Conservation (phyloP, 2,113 vertebrate genomes). For the Eptatretus burgeri region DNA sequence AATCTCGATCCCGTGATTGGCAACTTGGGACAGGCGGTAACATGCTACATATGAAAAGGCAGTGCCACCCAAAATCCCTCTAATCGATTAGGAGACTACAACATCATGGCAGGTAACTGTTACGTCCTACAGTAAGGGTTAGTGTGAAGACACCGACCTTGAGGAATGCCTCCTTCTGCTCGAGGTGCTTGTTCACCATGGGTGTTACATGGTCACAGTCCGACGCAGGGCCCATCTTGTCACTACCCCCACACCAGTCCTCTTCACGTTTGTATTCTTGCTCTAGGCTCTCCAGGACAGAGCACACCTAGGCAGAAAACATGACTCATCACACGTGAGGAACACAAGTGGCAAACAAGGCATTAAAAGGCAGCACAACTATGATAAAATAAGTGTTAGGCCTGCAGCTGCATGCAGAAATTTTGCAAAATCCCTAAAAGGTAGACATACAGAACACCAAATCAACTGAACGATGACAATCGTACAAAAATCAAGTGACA, state of each 20-base stretch:
- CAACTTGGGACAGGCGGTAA: no score
- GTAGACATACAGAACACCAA: no score
- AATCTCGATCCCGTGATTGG: no score
- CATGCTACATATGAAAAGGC: no score
- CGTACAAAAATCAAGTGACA: no score
- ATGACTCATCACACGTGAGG: neutral
- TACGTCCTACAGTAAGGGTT: neutral
- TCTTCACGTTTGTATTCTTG: conserved; percentile 94
- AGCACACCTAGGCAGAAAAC: conserved; percentile 38
- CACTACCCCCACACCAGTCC: conserved; percentile 89
- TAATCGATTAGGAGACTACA: no score
- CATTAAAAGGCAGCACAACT: neutral
- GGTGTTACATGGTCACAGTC: conserved; percentile 81
- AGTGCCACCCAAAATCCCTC: no score
- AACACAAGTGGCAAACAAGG: neutral
- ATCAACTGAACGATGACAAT: no score
- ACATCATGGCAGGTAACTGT: neutral
- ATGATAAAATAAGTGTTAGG: neutral
- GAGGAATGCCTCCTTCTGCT: conserved; percentile 87
- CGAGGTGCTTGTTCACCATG: conserved; percentile 94
- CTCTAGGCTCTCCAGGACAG: conserved; percentile 78
- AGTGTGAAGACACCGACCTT: conserved; percentile 24
- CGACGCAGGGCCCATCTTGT: conserved; percentile 85
- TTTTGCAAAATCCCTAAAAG: no score
- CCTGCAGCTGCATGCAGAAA: neutral